A percentile compares a stretch with the other conserved stretches of the same genome.
Evolutionary conservation across 2,888 invertebrate genomes (phyloP).

Genomic region (Calephelis perditalis): DNA sequence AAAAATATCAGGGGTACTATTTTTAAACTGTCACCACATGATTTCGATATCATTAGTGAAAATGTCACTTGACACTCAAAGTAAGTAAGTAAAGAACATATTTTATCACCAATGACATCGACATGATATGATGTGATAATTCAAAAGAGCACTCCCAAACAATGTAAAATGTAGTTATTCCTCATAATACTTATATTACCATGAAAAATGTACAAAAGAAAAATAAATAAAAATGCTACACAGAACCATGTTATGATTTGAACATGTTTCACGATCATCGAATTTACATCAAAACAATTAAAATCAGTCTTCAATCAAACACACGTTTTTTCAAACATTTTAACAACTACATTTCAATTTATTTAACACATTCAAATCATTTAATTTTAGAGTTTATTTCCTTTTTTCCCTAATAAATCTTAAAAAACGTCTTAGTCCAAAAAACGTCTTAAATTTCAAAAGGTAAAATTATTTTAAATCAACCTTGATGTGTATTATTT

Average conservation of each 20-base stretch:
- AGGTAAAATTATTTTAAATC: no score
- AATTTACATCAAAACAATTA: not conserved
- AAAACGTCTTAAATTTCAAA: no score
- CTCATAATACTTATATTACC: conserved; percentile 7
- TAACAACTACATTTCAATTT: not conserved
- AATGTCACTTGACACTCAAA: no score
- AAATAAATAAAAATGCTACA: conserved; percentile 4
- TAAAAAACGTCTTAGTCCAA: no score
- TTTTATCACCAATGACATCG: no score
- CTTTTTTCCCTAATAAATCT: not conserved
- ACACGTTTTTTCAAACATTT: not conserved
- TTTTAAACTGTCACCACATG: no score
- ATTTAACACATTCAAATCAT: not conserved
- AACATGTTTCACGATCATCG: conserved; percentile 32
- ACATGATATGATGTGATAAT: not conserved
- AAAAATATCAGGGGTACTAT: no score
- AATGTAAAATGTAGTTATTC: not conserved
- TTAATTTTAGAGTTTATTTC: conserved; percentile 3
- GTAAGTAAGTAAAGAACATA: no score
- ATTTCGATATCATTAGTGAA: no score
- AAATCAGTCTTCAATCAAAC: conserved; percentile 11
- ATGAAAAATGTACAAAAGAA: conserved; percentile 10
- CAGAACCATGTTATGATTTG: conserved; percentile 20
- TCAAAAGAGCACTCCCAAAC: not conserved
- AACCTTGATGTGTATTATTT: no score